Conservation (phyloP, 1,140 invertebrate species). For the Lasaia peninsularis region DNA sequence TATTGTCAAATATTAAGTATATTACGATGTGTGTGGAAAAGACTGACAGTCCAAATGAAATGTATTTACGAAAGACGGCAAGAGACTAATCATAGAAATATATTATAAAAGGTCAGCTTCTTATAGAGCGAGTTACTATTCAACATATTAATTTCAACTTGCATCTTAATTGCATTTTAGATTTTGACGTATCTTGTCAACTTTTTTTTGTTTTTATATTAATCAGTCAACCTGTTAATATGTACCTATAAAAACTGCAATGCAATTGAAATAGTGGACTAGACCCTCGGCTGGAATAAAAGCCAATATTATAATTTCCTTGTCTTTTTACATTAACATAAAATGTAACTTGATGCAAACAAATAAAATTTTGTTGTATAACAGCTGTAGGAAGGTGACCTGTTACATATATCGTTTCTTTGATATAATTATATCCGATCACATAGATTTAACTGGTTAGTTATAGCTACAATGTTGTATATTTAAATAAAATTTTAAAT, state of each 20-base stretch:
- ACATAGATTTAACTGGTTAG: slow-evolving; percentile 66
- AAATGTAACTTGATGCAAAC: not conserved
- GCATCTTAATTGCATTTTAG: too few relatives aligned
- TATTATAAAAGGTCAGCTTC: not conserved
- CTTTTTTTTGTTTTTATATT: too few relatives aligned
- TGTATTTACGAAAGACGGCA: slow-evolving; percentile 17
- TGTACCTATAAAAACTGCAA: too few relatives aligned
- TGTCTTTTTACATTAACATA: too few relatives aligned
- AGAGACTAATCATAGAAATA: slow-evolving; percentile 1
- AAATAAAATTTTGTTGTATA: too few relatives aligned
- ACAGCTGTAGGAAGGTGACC: not conserved
- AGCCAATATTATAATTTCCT: too few relatives aligned
- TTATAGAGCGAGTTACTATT: too few relatives aligned
- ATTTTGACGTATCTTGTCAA: too few relatives aligned
- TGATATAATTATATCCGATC: slow-evolving; percentile 43
- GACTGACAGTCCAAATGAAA: slow-evolving; percentile 42
- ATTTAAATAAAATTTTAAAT: slow-evolving; percentile 70
- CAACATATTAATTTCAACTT: too few relatives aligned
- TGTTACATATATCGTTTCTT: not conserved
- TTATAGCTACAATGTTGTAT: slow-evolving; percentile 68
- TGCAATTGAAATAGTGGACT: too few relatives aligned
- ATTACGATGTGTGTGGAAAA: slow-evolving; percentile 21
- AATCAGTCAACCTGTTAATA: too few relatives aligned
- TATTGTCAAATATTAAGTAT: slow-evolving; percentile 4
- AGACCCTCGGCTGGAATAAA: too few relatives aligned